Percentiles rank a stretch among this genome's conserved stretches.
These are phyloP conservation scores for Drosophila ercepeae DNA, from an alignment of 1,140 invertebrate genomes.

Conservation along the genomic window DNA sequence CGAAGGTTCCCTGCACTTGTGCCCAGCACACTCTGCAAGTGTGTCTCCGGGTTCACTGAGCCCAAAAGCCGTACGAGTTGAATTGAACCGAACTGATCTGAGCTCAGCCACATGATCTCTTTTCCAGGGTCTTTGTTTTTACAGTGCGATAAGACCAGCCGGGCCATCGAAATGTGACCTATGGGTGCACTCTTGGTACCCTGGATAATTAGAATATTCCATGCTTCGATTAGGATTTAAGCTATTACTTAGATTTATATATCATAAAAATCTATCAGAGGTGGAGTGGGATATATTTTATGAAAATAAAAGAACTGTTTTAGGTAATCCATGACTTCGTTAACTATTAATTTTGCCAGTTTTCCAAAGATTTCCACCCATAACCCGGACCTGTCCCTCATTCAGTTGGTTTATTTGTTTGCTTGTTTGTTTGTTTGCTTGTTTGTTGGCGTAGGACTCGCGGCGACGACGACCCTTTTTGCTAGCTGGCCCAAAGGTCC, in stretches of 20 bases:
- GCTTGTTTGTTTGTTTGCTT: constrained; percentile 51
- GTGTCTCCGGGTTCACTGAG: constrained; percentile 71
- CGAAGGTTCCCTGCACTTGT: constrained; percentile 53
- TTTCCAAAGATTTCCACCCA: constrained; percentile 41
- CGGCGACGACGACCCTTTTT: constrained; percentile 70
- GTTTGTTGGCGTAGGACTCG: constrained; percentile 69
- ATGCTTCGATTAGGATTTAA: not conserved
- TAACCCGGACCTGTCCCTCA: constrained; percentile 24
- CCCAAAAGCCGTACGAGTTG: constrained; percentile 4
- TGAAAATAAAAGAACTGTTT: not conserved
- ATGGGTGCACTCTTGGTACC: constrained; percentile 19
- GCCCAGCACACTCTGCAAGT: constrained; percentile 79
- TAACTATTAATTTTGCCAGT: not conserved
- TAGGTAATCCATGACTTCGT: constrained; percentile 12
- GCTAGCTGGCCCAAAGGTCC: constrained; percentile 20
- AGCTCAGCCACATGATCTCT: constrained; percentile 65
- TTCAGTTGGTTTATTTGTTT: constrained; percentile 44
- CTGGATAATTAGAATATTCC: constrained; percentile 1
- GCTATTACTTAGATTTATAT: not conserved
- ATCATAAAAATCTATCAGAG: no score
- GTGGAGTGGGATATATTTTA: no score
- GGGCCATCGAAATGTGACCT: constrained; percentile 8
- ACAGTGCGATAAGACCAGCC: constrained; percentile 61
- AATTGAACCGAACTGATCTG: constrained; percentile 28
- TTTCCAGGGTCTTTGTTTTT: constrained; percentile 71